A percentile compares a stretch with the other conserved stretches of the same genome.
Conservation (phyloP, 2,888 invertebrate genomes). For the Protophormia terraenovae region DNA sequence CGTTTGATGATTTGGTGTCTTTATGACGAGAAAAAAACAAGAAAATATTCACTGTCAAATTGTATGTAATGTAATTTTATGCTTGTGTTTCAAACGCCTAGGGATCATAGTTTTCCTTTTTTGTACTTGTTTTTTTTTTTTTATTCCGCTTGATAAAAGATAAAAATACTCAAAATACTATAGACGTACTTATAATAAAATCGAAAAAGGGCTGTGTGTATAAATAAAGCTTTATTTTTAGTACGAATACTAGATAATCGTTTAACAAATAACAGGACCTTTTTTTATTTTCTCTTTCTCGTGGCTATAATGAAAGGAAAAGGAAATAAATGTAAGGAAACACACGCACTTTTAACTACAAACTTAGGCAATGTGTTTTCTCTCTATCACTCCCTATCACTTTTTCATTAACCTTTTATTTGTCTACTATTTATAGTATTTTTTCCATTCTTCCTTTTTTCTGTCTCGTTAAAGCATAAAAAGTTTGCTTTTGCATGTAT, state of each 20-base stretch:
- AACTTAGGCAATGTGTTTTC: background rate
- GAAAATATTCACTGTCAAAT: background rate
- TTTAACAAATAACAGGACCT: constrained; percentile 40
- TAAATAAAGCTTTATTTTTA: constrained; percentile 12
- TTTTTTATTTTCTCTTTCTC: background rate
- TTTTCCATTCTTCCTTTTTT: background rate
- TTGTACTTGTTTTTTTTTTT: background rate
- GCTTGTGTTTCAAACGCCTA: background rate
- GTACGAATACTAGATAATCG: constrained; percentile 25
- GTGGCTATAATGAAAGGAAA: background rate
- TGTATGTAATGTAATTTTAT: constrained; percentile 26
- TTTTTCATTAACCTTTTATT: background rate
- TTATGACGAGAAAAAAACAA: background rate
- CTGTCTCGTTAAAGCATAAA: no score
- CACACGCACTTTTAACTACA: background rate
- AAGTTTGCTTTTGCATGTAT: background rate
- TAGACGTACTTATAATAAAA: background rate
- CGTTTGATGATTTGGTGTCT: background rate
- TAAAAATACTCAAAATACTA: background rate
- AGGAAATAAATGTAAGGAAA: background rate
- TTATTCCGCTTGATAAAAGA: background rate
- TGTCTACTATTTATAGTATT: background rate
- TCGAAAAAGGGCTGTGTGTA: background rate
- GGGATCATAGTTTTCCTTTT: constrained; percentile 26
- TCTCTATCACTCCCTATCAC: background rate